Evolutionary conservation across 2,888 invertebrate genomes (phyloP).

Genomic region (Gisinianus flammeolus): DNA sequence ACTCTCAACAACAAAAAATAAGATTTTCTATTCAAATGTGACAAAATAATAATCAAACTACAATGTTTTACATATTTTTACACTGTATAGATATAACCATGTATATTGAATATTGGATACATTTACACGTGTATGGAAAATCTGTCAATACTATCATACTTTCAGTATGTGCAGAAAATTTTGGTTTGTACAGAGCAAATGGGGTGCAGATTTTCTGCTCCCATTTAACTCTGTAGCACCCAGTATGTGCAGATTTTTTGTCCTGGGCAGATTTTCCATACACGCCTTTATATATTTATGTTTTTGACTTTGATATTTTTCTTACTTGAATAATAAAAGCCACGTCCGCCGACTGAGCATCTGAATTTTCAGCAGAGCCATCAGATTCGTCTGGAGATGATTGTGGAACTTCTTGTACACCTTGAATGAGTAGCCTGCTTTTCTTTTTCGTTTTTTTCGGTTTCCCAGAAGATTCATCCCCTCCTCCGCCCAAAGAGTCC

Average conservation of each 20-base stretch:
- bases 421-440: slow-evolving; percentile 60
- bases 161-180: too few relatives aligned
- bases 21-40: background rate
- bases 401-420: slow-evolving; percentile 60
- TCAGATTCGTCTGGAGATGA: slow-evolving; percentile 44
- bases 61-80: background rate
- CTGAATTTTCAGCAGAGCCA: slow-evolving; percentile 50
- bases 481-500: background rate
- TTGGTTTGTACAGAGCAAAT: too few relatives aligned
- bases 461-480: background rate
- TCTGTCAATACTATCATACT: too few relatives aligned
- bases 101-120: background rate
- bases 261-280: too few relatives aligned
- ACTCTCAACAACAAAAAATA: background rate
- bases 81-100: too few relatives aligned
- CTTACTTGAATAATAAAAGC: slow-evolving; percentile 69
- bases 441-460: slow-evolving; percentile 55
- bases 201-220: too few relatives aligned
- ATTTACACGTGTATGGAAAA: too few relatives aligned
- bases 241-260: too few relatives aligned
- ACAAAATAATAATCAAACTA: background rate
- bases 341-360: slow-evolving; percentile 66
- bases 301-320: background rate
- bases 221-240: too few relatives aligned
- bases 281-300: too few relatives aligned